A percentile compares a stretch with the other conserved stretches of the same genome.
Evolutionary conservation across 2,888 invertebrate species (phyloP).

Genomic region (Zhuqinia jingwanae): DNA sequence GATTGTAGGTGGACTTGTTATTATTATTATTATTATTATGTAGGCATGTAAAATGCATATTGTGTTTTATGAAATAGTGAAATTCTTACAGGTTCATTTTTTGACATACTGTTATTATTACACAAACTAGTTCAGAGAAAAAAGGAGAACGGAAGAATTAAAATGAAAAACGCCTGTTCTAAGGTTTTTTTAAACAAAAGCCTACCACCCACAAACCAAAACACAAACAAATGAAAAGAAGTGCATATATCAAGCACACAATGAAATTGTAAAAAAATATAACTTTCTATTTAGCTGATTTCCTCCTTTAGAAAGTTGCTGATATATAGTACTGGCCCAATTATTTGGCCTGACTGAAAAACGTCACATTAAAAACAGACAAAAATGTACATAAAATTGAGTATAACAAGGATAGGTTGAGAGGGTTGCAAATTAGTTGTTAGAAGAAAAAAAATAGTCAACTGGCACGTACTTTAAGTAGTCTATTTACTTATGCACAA

Average conservation of each 20-base stretch:
- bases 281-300: slow-evolving; percentile 1
- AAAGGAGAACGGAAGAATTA: slow-evolving; percentile 43
- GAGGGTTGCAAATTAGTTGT: slow-evolving; percentile 12
- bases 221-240: too few species aligned
- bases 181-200: neutral
- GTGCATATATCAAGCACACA: neutral
- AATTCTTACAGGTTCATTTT: too few species aligned
- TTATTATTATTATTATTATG: too few species aligned
- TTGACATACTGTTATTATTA: too few species aligned
- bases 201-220: neutral
- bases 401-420: too few species aligned
- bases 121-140: slow-evolving; percentile 37
- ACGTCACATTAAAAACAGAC: neutral
- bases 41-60: too few species aligned
- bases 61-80: too few species aligned
- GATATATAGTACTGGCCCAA: slow-evolving; percentile 35
- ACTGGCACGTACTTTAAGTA: slow-evolving; percentile 54
- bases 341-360: slow-evolving; percentile 20
- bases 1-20: too few species aligned
- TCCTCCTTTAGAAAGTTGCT: slow-evolving; percentile 23
- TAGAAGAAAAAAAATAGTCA: slow-evolving; percentile 21
- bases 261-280: slow-evolving; percentile 6
- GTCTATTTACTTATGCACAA: too few species aligned
- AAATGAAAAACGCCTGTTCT: too few species aligned
- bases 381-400: slow-evolving; percentile 25